Evolutionary conservation across 2,888 invertebrate genomes (phyloP), one percentile per base, ranked within the genome.

Genomic region (Litoditis marina): DNA sequence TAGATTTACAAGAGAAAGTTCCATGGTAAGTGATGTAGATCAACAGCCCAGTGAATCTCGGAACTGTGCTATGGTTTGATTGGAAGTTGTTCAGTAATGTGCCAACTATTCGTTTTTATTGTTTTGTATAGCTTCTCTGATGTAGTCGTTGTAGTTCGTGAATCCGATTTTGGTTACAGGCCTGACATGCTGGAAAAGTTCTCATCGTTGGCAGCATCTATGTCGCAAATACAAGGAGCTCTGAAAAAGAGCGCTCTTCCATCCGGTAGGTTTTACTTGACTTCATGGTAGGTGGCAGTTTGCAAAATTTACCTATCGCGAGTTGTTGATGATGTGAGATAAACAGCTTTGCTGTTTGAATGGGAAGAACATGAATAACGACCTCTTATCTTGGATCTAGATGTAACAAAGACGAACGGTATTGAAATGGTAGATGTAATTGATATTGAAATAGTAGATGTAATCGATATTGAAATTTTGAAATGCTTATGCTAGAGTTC

Each of bases 101-200:
- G 6, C 22, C n/a, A 22, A 8, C 1, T 27, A 22, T 13, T 49
- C 25, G 25, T 7, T n/a, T n/a, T n/a, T n/a, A n/a, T n/a, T n/a
- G n/a, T n/a, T n/a, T 36, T 11, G 39, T 16, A n/a, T 16, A n/a
- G 11, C 39, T 16, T 1, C 39, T 36, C 1, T 1, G 39, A 36
- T 36, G 39, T 36, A 36, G 1, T n/a, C n/a, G 11, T 16, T n/a
- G n/a, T 16, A 36, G 39, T 36, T 11, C 39, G 5, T n/a, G n/a
- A n/a, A n/a, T n/a, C n/a, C n/a, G n/a, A n/a, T 0, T 44, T 31
- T 54, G 34, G 27, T 30, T 30, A 11, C 54, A 73, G 74, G 76
- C 75, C 76, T 5, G 78, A 76, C 8, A 73, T 80, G 69, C 68
- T 79, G 5, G 71, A 76, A 53, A 76, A 80, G 62, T 77, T 74